These are phyloP conservation scores for pig (Sus scrofa) DNA, from an alignment of 2,113 vertebrate species.

Conservation along the genomic window T2T-Sscrofa CM000812.6:256247001-256247500, in stretches of 20 bases:
- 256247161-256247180: conserved; percentile 74
- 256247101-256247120: conserved; percentile 71
- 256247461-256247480: conserved; percentile 76
- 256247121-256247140: conserved; percentile 71
- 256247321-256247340: conserved; percentile 85
- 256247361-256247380: conserved; percentile 75
- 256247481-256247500: conserved; percentile 79
- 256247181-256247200: conserved; percentile 54
- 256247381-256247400: conserved; percentile 83
- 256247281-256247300: conserved; percentile 80
- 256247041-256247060: conserved; percentile 70
- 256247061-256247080: conserved; percentile 31
- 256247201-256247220: conserved; percentile 70
- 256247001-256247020: conserved; percentile 34
- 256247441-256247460: conserved; percentile 63
- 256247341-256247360: conserved; percentile 76
- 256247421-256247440: conserved; percentile 81
- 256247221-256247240: conserved; percentile 61
- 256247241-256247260: conserved; percentile 79
- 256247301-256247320: conserved; percentile 84
- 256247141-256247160: conserved; percentile 55
- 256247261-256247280: conserved; percentile 74
- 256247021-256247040: conserved; percentile 36
- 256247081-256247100: conserved; percentile 46
- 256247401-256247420: conserved; percentile 84